Percentiles rank a stretch among this genome's conserved stretches.
These are phyloP conservation scores for Frankliniella fusca DNA, from an alignment of 2,888 invertebrate genomes.

Conservation along the genomic window DNA sequence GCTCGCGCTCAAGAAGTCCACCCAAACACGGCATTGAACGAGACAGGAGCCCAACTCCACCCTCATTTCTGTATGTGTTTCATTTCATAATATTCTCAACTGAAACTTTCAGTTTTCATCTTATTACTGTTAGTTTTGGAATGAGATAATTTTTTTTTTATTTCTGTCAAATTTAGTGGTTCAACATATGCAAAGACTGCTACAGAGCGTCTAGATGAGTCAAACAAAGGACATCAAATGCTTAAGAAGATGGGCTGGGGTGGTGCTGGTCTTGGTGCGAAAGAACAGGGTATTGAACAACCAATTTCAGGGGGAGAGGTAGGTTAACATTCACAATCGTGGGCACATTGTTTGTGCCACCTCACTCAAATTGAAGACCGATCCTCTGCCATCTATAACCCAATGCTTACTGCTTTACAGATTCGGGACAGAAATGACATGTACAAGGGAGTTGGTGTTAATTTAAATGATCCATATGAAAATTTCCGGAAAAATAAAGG, in stretches of 20 bases:
- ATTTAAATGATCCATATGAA: conserved; percentile 92
- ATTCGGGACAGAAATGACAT: conserved; percentile 82
- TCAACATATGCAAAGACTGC: conserved; percentile 50
- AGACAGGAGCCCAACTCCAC: conserved; percentile 60
- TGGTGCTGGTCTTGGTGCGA: conserved; percentile 86
- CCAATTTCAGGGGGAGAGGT: conserved; percentile 89
- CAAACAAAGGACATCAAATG: conserved; percentile 95
- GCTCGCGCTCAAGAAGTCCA: conserved; percentile 46
- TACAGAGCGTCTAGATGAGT: conserved; percentile 68
- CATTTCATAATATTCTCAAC: neutral
- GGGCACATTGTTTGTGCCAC: neutral
- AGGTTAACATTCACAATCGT: conserved; percentile 37
- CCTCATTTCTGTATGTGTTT: conserved; percentile 65
- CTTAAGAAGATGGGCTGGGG: conserved; percentile 98
- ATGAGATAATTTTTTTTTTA: conserved; percentile 27
- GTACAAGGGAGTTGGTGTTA: conserved; percentile 92
- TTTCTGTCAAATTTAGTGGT: conserved; percentile 40
- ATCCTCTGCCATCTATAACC: conserved; percentile 16
- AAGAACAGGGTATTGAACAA: conserved; percentile 93
- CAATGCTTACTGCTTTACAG: conserved; percentile 38
- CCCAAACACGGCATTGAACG: conserved; percentile 46
- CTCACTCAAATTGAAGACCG: conserved; percentile 1
- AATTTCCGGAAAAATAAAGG: conserved; percentile 95
- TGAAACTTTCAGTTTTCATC: conserved; percentile 38
- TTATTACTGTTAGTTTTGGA: conserved; percentile 38